phyloP scores from a whole-genome alignment of 2,888 invertebrate species.

The Stenodema calcarata region DNA sequence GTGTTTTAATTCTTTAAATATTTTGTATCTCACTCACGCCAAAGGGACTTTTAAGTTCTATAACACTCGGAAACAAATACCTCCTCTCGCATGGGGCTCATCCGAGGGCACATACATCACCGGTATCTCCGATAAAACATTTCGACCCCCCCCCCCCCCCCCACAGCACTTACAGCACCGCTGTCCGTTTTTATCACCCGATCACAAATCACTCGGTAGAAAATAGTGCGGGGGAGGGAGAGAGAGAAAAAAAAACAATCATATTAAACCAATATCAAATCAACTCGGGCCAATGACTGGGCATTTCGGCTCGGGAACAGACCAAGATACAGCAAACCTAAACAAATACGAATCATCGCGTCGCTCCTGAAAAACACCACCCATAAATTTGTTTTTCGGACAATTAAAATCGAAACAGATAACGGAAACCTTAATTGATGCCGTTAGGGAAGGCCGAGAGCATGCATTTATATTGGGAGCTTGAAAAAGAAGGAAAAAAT shows the following conservation, averaged over 20 bases:
- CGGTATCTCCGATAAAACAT: neutral
- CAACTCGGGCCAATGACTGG: neutral
- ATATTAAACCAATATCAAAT: slow-evolving; percentile 17
- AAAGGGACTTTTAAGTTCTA: neutral
- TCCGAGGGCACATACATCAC: neutral
- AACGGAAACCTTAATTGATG: slow-evolving; percentile 14
- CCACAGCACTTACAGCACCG: neutral
- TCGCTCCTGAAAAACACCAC: neutral
- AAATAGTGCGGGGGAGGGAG: neutral
- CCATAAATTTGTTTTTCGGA: neutral
- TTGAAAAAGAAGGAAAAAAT: neutral
- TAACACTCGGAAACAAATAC: neutral
- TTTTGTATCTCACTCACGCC: neutral
- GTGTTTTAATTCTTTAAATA: neutral
- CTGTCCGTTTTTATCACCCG: neutral
- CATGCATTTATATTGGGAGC: neutral
- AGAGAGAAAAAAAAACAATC: neutral
- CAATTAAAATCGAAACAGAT: slow-evolving; percentile 20
- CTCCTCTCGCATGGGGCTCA: neutral
- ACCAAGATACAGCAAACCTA: neutral
- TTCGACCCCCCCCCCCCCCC: neutral
- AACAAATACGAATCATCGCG: slow-evolving; percentile 10
- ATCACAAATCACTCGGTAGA: neutral
- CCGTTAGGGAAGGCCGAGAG: neutral
- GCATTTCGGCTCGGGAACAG: neutral